These are phyloP conservation scores for Microdon myrmicae DNA, from an alignment of 2,888 invertebrate species.

Conservation along the genomic window DNA sequence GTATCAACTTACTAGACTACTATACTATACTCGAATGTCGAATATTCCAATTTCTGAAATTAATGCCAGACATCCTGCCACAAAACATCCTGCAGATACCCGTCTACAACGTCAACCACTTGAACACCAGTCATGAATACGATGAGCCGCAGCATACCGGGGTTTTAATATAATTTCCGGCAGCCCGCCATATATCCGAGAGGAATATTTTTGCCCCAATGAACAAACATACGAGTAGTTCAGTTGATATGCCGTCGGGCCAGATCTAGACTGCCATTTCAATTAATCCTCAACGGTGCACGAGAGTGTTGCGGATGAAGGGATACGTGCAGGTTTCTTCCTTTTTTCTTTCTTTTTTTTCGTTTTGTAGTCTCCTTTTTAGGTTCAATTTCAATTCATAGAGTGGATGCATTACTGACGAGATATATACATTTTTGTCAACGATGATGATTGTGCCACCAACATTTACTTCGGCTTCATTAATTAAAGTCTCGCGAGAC, in stretches of 20 bases:
- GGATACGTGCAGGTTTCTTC: not conserved
- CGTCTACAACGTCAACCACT: not conserved
- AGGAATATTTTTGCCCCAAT: conserved; percentile 2
- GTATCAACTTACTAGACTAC: too few species aligned
- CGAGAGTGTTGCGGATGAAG: conserved; percentile 2
- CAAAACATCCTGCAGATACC: conserved; percentile 20
- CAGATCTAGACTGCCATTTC: conserved; percentile 12
- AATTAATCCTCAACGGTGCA: conserved; percentile 16
- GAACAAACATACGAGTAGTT: not conserved
- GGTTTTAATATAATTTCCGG: conserved; percentile 18
- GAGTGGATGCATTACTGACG: not conserved
- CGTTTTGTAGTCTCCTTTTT: too few species aligned
- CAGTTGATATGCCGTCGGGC: not conserved
- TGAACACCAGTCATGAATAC: conserved; percentile 11
- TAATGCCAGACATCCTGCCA: conserved; percentile 16
- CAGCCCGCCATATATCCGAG: not conserved
- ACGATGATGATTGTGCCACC: not conserved
- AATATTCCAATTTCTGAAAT: conserved; percentile 28
- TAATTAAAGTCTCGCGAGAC: conserved; percentile 16
- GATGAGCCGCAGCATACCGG: conserved; percentile 13
- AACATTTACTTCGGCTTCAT: conserved; percentile 6
- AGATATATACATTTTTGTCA: not conserved
- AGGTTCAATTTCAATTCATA: conserved; percentile 8
- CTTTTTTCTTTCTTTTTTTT: too few species aligned
- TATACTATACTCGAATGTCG: too few species aligned